Evolutionary conservation across 2,113 vertebrate genomes (phyloP), one percentile per base, ranked within the genome.

Genomic region (Glaucomys volans): DNA sequence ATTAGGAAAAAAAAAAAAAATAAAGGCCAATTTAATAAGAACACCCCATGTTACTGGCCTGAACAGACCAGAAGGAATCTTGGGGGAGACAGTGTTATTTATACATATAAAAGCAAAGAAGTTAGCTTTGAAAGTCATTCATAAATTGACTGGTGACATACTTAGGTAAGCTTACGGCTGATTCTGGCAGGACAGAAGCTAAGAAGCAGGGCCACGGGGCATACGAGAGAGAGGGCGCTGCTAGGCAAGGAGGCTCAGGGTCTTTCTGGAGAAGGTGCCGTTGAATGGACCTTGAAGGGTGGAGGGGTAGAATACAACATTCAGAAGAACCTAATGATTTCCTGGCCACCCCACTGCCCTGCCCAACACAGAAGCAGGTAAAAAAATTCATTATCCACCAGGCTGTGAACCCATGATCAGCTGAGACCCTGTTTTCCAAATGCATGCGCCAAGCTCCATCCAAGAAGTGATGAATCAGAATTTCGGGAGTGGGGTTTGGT

Each of bases 21-120:
- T 42, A 67, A 87, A 82, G n/a, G 32, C n/a, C 66, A 37, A 50
- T 81, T n/a, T 88, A 62, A 92, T 88, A 95, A 96, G 95, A 93
- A 90, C 67, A 16, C 80, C 62, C 80, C 87, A 37, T 92, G 42
- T 80, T 62, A 64, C n/a, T 52, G 72, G 44, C 75, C 90, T 96
- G 72, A 95, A n/a, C 30, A 69, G 66, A 64, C 90, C 16, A 90
- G 66, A 80, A 79, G 74, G 16, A 69, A 75, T 91, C 83, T 75
- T 20, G 0, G 26, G n/a, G 44, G 40, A 92, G 64, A 86, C 37
- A 37, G 54, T 79, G 47, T 64, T 84, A 69, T 47, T 91, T 74
- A 22, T 4, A 85, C 30, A 44, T 24, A 82, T 54, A 87, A 89
- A 94, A 75, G 37, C 77, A 57, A 82, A 62, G n/a, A 82, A 8